phyloP scores from a whole-genome alignment of 1,140 invertebrate species.

The Drosophila ananassae region DNA sequence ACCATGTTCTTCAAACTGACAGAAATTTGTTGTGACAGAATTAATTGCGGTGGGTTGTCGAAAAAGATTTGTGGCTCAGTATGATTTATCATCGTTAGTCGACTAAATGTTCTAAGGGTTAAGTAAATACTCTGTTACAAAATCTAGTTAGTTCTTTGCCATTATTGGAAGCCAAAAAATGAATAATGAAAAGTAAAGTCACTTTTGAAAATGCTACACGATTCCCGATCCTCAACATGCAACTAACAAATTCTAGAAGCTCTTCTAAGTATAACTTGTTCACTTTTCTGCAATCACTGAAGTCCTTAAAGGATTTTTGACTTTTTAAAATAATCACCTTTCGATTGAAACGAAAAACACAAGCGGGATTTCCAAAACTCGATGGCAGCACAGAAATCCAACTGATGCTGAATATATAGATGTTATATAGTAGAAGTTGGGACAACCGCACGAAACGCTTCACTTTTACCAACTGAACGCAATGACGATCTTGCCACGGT shows the following conservation, averaged over 20 bases:
- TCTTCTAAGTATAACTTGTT: neutral
- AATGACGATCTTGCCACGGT: slow-evolving; percentile 80
- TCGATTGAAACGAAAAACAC: slow-evolving; percentile 34
- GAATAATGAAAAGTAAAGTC: neutral
- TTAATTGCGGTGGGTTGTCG: slow-evolving; percentile 8
- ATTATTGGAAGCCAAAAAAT: neutral
- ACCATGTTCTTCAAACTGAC: slow-evolving; percentile 39
- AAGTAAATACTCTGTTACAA: neutral
- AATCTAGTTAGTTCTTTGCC: neutral
- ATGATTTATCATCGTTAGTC: slow-evolving; percentile 14
- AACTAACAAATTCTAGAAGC: no score
- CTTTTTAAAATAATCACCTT: slow-evolving; percentile 47
- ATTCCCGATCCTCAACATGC: no score
- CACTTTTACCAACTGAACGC: slow-evolving; percentile 84
- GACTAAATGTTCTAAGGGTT: neutral
- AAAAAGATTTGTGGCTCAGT: slow-evolving; percentile 15
- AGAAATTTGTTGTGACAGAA: slow-evolving; percentile 30
- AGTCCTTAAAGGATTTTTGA: slow-evolving; percentile 40
- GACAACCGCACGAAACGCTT: slow-evolving; percentile 80
- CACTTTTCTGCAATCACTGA: slow-evolving; percentile 21
- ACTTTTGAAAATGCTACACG: neutral
- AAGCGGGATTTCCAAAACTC: slow-evolving; percentile 19
- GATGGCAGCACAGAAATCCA: slow-evolving; percentile 23
- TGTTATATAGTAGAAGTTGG: slow-evolving; percentile 10
- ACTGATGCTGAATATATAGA: slow-evolving; percentile 10